Evolutionary conservation across 1,140 invertebrate genomes (phyloP), one percentile per base, ranked within the genome.

Genomic region (Ceratina calcarata): DNA sequence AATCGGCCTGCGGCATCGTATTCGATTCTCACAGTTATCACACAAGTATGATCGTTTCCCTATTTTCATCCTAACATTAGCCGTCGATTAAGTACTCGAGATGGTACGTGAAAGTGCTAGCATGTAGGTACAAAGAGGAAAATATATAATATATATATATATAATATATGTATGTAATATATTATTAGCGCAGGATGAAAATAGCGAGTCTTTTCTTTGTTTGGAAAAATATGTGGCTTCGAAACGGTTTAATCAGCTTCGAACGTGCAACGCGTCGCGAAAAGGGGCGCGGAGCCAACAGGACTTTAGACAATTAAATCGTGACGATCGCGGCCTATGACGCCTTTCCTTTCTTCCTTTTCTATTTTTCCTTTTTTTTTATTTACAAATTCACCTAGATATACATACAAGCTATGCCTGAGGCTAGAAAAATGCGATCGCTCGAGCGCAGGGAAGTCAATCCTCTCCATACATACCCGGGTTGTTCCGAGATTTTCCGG

Each of bases 341-440:
- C 27, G 20, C 49, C 8, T n/a, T 53, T 18, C 24, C n/a, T 53
- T 20, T n/a, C 32, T 3, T 37, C 32, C 6, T 10, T 10, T 45
- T 45, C 37, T 45, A 45, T 45, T 45, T 45, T 45, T 45, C 37
- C 37, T 37, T 62, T 37, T n/a, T 22, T 51, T 61, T 85, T 85
- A 86, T 86, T 82, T 86, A 82, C 83, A 86, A 86, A 86, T 86
- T 78, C 78, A 75, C 22, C 80, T 86, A 79, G 65, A 78, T 64
- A 79, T 79, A 45, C 37, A 68, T 85, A 75, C 80, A 82, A 84
- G 83, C 73, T 85, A 85, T 70, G 78, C 71, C 75, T 64, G 72
- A 86, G 76, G 76, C 76, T 86, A 80, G 80, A 77, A 86, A 86
- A 86, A 77, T 77, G 71, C 77, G 84, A 76, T 83, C 68, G 64